A percentile compares a stretch with the other conserved stretches of the same genome.
Conservation (phyloP, 92 coral and sea anemone genomes). For the Phymanthus crucifer region DNA sequence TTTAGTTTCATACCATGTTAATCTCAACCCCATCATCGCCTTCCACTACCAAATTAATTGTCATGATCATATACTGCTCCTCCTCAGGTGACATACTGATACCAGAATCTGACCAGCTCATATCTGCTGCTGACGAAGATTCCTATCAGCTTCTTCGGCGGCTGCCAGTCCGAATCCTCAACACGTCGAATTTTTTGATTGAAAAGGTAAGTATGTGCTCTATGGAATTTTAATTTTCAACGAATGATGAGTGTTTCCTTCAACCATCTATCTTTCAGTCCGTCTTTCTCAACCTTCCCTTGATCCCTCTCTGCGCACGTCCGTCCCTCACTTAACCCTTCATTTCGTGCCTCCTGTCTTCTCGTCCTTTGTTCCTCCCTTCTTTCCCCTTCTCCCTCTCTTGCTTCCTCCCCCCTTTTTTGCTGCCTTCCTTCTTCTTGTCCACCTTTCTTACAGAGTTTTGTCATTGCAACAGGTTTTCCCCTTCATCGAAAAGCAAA, state of each 20-base stretch:
- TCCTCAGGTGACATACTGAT: slow-evolving; percentile 66
- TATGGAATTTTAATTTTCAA: neutral
- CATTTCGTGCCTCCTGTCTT: no score
- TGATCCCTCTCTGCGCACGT: no score
- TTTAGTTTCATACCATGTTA: no score
- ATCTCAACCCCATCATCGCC: no score
- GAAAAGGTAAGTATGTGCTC: slow-evolving; percentile 33
- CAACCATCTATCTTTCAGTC: no score
- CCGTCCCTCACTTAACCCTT: no score
- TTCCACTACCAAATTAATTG: no score
- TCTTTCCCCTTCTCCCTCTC: neutral
- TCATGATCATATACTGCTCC: no score
- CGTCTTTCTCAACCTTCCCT: no score
- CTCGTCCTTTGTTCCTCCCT: no score
- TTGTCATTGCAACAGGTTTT: slow-evolving; percentile 55
- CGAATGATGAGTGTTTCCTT: no score
- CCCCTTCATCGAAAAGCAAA: slow-evolving; percentile 71
- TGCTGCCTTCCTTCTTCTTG: neutral
- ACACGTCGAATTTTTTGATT: slow-evolving; percentile 74
- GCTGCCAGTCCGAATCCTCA: slow-evolving; percentile 76
- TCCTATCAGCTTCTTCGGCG: slow-evolving; percentile 82
- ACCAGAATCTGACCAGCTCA: slow-evolving; percentile 65
- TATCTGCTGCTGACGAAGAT: slow-evolving; percentile 93
- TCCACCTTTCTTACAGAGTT: no score
- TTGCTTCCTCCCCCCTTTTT: neutral